Percentiles rank a stretch among this genome's conserved stretches.
Evolutionary conservation across 2,797 vertebrate species (phyloP).

Genomic region (Buphagus erythrorhynchus): DNA sequence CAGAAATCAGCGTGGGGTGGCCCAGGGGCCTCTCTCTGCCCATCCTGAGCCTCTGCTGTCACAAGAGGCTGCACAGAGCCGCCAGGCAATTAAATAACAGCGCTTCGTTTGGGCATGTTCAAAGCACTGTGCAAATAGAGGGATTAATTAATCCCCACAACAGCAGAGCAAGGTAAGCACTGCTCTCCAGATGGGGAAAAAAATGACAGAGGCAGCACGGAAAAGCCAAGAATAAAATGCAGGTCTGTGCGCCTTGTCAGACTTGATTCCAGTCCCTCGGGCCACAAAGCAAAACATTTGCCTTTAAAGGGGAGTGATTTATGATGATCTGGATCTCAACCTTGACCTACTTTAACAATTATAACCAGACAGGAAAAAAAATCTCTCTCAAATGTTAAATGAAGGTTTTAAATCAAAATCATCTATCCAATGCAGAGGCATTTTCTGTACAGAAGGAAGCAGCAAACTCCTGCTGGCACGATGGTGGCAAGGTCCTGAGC

Average conservation of each 20-base stretch:
- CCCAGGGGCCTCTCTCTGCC: background rate
- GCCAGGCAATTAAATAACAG: background rate
- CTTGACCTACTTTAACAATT: conserved; percentile 34
- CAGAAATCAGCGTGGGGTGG: background rate
- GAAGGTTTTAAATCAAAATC: background rate
- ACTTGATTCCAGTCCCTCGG: background rate
- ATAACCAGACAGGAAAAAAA: background rate
- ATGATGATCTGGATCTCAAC: background rate
- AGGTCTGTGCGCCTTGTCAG: background rate
- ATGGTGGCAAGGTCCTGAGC: background rate
- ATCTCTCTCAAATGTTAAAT: background rate
- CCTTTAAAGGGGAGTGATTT: conserved; percentile 3
- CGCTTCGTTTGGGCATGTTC: background rate
- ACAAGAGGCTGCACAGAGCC: background rate
- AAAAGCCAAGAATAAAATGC: conserved; percentile 42
- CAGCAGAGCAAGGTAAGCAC: conserved; percentile 20
- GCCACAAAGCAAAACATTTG: conserved; percentile 12
- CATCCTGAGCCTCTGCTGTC: background rate
- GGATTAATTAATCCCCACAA: conserved; percentile 50
- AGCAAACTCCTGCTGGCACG: background rate
- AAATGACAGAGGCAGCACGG: background rate
- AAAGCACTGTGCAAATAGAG: background rate
- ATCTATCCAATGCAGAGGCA: background rate
- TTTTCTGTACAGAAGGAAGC: background rate
- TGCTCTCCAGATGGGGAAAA: background rate